These are phyloP conservation scores for Elaphurus davidianus DNA, from an alignment of 2,113 vertebrate species.

Conservation along the genomic window DNA sequence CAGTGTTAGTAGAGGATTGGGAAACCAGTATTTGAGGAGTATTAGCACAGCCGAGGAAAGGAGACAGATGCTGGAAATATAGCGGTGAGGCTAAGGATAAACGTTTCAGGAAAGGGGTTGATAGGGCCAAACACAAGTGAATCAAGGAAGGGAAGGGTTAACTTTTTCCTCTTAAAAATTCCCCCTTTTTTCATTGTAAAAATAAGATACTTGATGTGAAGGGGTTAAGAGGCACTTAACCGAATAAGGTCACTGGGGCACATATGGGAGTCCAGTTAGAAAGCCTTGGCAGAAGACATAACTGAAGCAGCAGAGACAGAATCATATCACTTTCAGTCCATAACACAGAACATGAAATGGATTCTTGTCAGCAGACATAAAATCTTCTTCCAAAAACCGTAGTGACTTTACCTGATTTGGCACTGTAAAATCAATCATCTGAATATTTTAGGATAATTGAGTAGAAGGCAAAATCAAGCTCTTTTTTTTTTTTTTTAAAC, in stretches of 20 bases:
- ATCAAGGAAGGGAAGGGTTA: not conserved
- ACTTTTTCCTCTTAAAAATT: not conserved
- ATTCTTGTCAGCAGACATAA: conserved; percentile 36
- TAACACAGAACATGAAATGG: conserved; percentile 1
- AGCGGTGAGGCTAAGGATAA: not conserved
- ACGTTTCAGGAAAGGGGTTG: not conserved
- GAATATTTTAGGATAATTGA: not conserved
- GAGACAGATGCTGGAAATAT: not conserved
- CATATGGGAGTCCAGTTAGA: conserved; percentile 33
- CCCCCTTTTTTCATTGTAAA: not conserved
- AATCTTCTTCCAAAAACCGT: conserved; percentile 43
- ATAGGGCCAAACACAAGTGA: not conserved
- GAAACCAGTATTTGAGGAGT: not conserved
- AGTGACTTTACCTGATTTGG: conserved; percentile 36
- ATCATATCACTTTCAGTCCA: conserved; percentile 49
- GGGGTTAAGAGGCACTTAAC: conserved; percentile 28
- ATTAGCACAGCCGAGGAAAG: not conserved
- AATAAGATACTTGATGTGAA: conserved; percentile 3
- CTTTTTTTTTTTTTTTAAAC: not conserved
- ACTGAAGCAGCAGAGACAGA: conserved; percentile 41
- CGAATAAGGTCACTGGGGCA: conserved; percentile 37
- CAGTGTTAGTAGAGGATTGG: not conserved
- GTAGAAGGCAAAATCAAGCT: not conserved
- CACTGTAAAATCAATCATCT: not conserved
- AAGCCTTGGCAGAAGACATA: conserved; percentile 47